Conservation (phyloP, 2,113 vertebrate genomes). For the Upupa epops region DNA sequence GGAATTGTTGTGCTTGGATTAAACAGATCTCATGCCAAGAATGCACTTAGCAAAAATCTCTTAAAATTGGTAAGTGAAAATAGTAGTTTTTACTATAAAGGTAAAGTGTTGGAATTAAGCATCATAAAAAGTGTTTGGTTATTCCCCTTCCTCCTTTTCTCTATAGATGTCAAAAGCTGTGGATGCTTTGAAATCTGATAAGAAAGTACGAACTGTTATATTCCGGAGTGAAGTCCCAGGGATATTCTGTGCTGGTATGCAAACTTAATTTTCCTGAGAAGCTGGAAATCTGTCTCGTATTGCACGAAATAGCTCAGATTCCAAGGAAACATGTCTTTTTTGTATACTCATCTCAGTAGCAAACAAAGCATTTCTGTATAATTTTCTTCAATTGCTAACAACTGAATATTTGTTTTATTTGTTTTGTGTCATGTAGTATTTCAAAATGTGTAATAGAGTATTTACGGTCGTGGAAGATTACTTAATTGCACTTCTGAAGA, state of each 20-base stretch:
- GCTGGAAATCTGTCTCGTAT: not conserved
- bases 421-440: constrained; percentile 53
- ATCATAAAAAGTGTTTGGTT: constrained; percentile 46
- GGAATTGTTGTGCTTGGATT: constrained; percentile 96
- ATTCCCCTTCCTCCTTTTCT: constrained; percentile 53
- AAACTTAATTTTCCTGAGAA: constrained; percentile 63
- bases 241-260: constrained; percentile 96
- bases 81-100: constrained; percentile 18
- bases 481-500: not conserved
- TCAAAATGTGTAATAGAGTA: not conserved
- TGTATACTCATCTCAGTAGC: constrained; percentile 7
- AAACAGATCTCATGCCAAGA: constrained; percentile 94
- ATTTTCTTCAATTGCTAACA: not conserved
- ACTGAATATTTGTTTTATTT: not conserved
- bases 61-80: constrained; percentile 88
- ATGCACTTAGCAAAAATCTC: constrained; percentile 93
- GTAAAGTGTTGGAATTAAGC: not conserved
- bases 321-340: constrained; percentile 14
- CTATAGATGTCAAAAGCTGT: constrained; percentile 89
- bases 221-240: constrained; percentile 94
- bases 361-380: not conserved
- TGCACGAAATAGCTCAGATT: not conserved
- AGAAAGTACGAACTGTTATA: constrained; percentile 91
- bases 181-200: constrained; percentile 90
- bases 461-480: not conserved